Evolutionary conservation across 2,888 invertebrate genomes (phyloP).

Genomic region (Lysandra bellargus): DNA sequence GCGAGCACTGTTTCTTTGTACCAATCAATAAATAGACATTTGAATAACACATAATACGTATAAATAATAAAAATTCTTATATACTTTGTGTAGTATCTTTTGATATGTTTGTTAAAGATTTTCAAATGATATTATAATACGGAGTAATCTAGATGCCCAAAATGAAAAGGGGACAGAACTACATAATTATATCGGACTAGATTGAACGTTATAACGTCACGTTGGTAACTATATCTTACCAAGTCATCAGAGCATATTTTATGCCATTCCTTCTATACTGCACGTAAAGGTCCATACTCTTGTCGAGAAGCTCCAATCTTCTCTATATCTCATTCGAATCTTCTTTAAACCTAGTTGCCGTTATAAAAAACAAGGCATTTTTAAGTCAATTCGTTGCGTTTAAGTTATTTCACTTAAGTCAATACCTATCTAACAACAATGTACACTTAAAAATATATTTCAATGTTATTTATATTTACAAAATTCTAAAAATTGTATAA

Average conservation of each 20-base stretch:
- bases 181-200: neutral
- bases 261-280: neutral
- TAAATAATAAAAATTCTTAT: neutral
- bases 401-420: constrained; percentile 2
- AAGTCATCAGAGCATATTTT: neutral
- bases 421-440: constrained; percentile 20
- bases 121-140: neutral
- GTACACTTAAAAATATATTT: constrained; percentile 13
- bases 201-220: neutral
- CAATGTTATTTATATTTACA: constrained; percentile 8
- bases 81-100: neutral
- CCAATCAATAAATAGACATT: constrained; percentile 12
- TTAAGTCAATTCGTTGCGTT: constrained; percentile 25
- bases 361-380: neutral
- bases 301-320: neutral
- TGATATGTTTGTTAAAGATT: constrained; percentile 12
- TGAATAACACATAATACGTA: neutral
- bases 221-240: neutral
- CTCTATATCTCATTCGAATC: neutral
- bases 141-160: neutral
- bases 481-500: constrained; percentile 5
- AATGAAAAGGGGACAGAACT: neutral
- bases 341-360: neutral
- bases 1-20: neutral
- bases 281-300: neutral